Evolutionary conservation across 2,888 invertebrate species (phyloP).

Genomic region (Aspidiotus destructor): DNA sequence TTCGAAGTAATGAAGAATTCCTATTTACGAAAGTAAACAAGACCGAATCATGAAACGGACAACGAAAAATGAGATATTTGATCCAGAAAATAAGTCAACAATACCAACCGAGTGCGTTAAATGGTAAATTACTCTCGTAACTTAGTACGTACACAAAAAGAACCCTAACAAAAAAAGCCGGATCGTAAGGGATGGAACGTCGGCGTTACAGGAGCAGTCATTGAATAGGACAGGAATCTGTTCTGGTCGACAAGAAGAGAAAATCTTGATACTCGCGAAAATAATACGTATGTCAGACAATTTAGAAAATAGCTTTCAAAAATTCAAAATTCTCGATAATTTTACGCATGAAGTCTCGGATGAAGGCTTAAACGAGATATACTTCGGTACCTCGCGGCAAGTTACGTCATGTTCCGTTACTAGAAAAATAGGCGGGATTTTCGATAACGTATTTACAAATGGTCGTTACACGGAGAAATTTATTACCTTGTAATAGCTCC

Average conservation of each 20-base stretch:
- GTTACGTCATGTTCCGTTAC: conserved; percentile 33
- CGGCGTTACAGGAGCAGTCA: too few relatives aligned
- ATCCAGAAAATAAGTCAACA: background rate
- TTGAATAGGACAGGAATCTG: background rate
- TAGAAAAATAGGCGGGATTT: conserved; percentile 33
- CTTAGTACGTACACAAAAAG: background rate
- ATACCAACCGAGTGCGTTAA: background rate
- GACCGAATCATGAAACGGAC: background rate
- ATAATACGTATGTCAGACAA: background rate
- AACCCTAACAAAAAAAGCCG: background rate
- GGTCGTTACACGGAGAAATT: conserved; percentile 30
- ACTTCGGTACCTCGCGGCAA: conserved; percentile 29
- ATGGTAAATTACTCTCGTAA: too few relatives aligned
- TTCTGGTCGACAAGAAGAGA: background rate
- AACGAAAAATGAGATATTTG: background rate
- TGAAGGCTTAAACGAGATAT: conserved; percentile 4
- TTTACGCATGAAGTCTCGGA: background rate
- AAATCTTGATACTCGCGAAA: too few relatives aligned
- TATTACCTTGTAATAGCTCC: conserved; percentile 29
- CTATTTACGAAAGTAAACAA: too few relatives aligned
- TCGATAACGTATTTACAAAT: conserved; percentile 33
- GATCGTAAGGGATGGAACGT: background rate
- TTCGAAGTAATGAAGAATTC: too few relatives aligned
- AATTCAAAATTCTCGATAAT: conserved; percentile 2
- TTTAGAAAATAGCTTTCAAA: background rate